Evolutionary conservation across 2,797 vertebrate genomes (phyloP).

Genomic region (Lindbergichthys nudifrons): DNA sequence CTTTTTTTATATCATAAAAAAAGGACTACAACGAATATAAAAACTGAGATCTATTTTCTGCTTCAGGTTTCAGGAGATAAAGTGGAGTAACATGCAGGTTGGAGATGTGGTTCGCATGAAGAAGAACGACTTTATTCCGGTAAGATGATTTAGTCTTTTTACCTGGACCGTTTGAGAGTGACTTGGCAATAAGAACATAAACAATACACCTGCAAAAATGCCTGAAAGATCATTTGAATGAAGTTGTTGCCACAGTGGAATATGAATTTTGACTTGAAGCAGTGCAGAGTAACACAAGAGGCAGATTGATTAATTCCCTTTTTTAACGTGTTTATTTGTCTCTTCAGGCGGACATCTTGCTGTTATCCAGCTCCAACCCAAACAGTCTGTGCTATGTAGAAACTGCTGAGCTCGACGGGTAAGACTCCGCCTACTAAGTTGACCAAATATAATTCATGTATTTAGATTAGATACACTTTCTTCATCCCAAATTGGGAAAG

Average conservation of each 20-base stretch:
- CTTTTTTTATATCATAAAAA: not conserved
- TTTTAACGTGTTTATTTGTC: not conserved
- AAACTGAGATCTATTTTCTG: not conserved
- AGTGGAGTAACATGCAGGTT: slow-evolving; percentile 84
- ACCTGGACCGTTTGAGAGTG: not conserved
- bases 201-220: no score
- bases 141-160: slow-evolving; percentile 49
- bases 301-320: not conserved
- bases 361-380: slow-evolving; percentile 85
- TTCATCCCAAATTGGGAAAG: no score
- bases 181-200: not conserved
- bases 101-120: slow-evolving; percentile 86
- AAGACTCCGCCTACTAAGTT: slow-evolving; percentile 42
- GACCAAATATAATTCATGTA: not conserved
- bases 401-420: slow-evolving; percentile 88
- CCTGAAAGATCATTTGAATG: not conserved
- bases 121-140: slow-evolving; percentile 87
- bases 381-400: slow-evolving; percentile 88
- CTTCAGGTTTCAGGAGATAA: slow-evolving; percentile 80
- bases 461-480: no score
- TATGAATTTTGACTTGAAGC: not conserved
- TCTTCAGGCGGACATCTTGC: slow-evolving; percentile 83
- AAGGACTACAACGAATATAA: not conserved
- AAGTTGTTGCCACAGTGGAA: not conserved
- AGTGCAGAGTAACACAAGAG: not conserved